Evolutionary conservation across 2,797 vertebrate species (phyloP).

Genomic region (Carcharodon carcharias): DNA sequence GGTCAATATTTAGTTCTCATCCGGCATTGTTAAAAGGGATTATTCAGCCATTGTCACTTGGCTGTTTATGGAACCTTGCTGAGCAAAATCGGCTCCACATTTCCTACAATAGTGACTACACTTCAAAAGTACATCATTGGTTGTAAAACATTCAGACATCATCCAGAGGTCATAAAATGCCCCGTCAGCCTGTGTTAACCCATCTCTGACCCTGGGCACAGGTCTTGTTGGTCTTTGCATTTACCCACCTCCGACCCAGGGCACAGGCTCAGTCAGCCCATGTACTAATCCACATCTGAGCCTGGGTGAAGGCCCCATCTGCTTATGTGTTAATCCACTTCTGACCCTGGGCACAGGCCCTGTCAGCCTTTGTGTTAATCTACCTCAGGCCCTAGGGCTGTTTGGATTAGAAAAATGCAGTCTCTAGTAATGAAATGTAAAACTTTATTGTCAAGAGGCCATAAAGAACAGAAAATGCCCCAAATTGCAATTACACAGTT

Average conservation of each 20-base stretch:
- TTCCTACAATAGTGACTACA: not conserved
- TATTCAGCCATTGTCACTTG: not conserved
- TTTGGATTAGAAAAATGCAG: not conserved
- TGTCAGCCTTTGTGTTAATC: not conserved
- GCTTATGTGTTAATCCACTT: not conserved
- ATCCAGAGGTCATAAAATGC: no score
- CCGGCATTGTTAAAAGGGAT: not conserved
- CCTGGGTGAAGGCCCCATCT: not conserved
- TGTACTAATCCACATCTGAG: not conserved
- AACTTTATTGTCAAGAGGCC: constrained; percentile 5
- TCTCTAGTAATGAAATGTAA: not conserved
- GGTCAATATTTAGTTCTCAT: not conserved
- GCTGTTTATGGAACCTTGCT: not conserved
- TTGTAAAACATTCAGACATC: not conserved
- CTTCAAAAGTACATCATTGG: not conserved
- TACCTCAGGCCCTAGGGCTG: not conserved
- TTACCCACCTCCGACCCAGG: not conserved
- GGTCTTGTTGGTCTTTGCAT: not conserved
- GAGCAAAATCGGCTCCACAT: not conserved
- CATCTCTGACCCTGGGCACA: not conserved
- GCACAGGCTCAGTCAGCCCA: no score
- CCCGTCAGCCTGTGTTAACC: not conserved
- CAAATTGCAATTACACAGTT: not conserved
- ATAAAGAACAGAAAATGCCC: not conserved
- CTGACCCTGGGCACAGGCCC: not conserved